Evolutionary conservation across 2,113 vertebrate genomes (phyloP).

Genomic region (Xyrauchen texanus): DNA sequence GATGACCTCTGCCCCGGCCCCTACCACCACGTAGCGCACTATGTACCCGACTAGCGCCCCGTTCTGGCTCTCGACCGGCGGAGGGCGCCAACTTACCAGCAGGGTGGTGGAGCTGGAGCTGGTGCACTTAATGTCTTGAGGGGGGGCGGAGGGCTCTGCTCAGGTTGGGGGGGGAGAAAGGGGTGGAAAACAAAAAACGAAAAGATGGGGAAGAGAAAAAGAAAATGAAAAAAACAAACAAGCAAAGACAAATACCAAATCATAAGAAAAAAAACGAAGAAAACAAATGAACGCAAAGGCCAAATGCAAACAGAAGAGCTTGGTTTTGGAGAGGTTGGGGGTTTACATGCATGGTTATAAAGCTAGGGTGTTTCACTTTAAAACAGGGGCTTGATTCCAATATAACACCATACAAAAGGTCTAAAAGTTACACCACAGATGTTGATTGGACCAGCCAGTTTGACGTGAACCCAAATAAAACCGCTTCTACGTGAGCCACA

Average conservation of each 20-base stretch:
- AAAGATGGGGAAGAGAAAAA: slow-evolving; percentile 90
- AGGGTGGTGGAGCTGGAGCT: slow-evolving; percentile 94
- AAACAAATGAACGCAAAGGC: slow-evolving; percentile 51
- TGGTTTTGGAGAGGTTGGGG: slow-evolving; percentile 9
- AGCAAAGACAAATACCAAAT: slow-evolving; percentile 48
- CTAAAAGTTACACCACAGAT: too few species aligned
- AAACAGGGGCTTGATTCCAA: too few species aligned
- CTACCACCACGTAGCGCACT: slow-evolving; percentile 89
- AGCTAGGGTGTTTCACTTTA: slow-evolving; percentile 29
- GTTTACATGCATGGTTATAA: slow-evolving; percentile 70
- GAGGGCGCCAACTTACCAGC: slow-evolving; percentile 98
- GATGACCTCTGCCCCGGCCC: slow-evolving; percentile 80
- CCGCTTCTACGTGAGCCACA: not conserved
- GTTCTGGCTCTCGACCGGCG: slow-evolving; percentile 89
- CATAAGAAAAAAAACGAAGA: slow-evolving; percentile 25
- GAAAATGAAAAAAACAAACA: slow-evolving; percentile 76
- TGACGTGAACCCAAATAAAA: not conserved
- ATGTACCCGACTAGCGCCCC: slow-evolving; percentile 91
- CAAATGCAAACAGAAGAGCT: slow-evolving; percentile 63
- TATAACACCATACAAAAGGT: too few species aligned
- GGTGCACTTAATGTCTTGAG: slow-evolving; percentile 96
- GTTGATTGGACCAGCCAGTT: too few species aligned
- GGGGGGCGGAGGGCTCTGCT: slow-evolving; percentile 97
- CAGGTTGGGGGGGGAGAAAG: slow-evolving; percentile 60
- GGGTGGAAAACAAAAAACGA: slow-evolving; percentile 61